These are phyloP conservation scores for Odiellus spinosus DNA, from an alignment of 2,888 invertebrate species.

Conservation along the genomic window DNA sequence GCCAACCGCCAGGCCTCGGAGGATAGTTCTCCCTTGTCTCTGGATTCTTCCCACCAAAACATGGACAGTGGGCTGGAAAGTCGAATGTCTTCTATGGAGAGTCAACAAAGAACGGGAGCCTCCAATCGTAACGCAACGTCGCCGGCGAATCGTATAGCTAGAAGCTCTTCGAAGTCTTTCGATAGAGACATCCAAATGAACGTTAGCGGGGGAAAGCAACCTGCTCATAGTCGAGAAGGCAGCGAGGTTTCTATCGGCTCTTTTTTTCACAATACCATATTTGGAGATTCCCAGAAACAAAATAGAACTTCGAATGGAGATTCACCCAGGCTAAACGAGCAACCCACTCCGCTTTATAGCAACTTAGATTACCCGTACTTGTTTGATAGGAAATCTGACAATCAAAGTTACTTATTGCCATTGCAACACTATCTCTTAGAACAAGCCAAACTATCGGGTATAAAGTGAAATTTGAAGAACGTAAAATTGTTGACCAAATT, in stretches of 20 bases:
- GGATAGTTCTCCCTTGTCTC: background rate
- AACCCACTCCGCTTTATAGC: conserved; percentile 24
- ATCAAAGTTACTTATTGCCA: conserved; percentile 49
- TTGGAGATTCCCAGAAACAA: background rate
- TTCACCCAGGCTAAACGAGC: conserved; percentile 12
- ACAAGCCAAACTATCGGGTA: conserved; percentile 60
- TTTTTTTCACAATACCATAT: conserved; percentile 1
- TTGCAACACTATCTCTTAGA: conserved; percentile 75
- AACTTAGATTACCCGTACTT: conserved; percentile 26
- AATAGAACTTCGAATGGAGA: background rate
- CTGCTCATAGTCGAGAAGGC: conserved; percentile 9
- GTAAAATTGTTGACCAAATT: conserved; percentile 10
- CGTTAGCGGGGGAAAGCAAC: background rate
- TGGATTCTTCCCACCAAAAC: background rate
- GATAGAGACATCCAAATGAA: too few relatives aligned
- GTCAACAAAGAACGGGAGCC: background rate
- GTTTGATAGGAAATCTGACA: conserved; percentile 27
- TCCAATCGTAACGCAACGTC: background rate
- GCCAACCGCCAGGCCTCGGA: background rate
- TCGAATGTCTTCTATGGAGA: background rate
- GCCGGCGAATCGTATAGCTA: too few relatives aligned
- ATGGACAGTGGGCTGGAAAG: conserved; percentile 1
- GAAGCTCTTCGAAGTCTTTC: too few relatives aligned
- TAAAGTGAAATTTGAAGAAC: too few relatives aligned
- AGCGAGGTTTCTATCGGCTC: background rate